Conservation (phyloP, 23 tunicate genomes). For the Halocynthia aurantium region DNA sequence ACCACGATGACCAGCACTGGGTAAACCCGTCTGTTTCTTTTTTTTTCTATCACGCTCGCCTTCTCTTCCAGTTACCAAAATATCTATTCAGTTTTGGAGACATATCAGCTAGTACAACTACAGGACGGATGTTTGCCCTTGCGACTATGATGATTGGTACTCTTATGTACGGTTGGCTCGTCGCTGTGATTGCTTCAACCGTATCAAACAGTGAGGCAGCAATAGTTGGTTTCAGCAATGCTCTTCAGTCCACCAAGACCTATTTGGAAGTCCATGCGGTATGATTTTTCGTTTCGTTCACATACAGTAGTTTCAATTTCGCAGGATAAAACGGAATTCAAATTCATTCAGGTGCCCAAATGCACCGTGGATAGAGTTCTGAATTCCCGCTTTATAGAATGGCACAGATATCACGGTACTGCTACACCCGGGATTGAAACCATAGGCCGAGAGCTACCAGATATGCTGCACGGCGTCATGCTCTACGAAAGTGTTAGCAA, state of each 20-base stretch:
- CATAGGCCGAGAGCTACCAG: conserved; percentile 65
- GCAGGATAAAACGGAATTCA: background rate
- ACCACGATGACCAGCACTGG: conserved; percentile 90
- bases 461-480: conserved; percentile 46
- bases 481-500: conserved; percentile 72
- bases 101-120: conserved; percentile 62
- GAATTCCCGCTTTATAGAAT: conserved; percentile 60
- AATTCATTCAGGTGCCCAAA: conserved; percentile 36
- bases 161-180: conserved; percentile 88
- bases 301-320: background rate
- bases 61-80: background rate
- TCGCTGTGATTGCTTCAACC: conserved; percentile 83
- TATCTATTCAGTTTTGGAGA: conserved; percentile 61
- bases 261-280: conserved; percentile 68
- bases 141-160: conserved; percentile 74
- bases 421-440: conserved; percentile 66
- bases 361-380: conserved; percentile 53
- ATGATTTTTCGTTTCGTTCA: background rate
- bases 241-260: conserved; percentile 50
- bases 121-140: conserved; percentile 50
- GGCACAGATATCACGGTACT: conserved; percentile 65
- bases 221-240: conserved; percentile 35
- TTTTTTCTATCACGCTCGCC: background rate
- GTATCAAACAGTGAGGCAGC: conserved; percentile 56
- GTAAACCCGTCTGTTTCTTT: conserved; percentile 22